Conservation (phyloP, 2,797 vertebrate genomes). For the Mallotus villosus region DNA sequence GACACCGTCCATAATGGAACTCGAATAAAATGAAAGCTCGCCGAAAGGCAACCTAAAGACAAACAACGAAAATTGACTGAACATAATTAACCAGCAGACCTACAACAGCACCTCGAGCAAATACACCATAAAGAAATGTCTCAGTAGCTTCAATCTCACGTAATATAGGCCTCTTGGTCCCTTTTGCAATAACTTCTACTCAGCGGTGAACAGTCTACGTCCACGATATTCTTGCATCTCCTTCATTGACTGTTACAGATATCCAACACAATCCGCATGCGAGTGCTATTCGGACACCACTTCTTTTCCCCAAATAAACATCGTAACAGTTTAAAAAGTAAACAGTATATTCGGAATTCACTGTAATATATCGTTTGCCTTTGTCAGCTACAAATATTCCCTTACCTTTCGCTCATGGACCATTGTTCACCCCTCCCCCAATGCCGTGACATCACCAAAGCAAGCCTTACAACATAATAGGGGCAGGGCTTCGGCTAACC, state of each 20-base stretch:
- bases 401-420: constrained; percentile 91
- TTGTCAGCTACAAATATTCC: constrained; percentile 84
- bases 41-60: background rate
- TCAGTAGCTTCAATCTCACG: constrained; percentile 32
- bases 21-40: background rate
- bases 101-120: background rate
- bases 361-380: constrained; percentile 72
- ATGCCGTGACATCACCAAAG: constrained; percentile 86
- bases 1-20: constrained; percentile 21
- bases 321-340: constrained; percentile 20
- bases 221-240: constrained; percentile 29
- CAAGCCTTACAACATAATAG: constrained; percentile 79
- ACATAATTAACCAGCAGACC: background rate
- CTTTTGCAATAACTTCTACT: constrained; percentile 59
- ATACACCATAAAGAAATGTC: constrained; percentile 34
- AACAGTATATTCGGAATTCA: constrained; percentile 34
- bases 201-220: constrained; percentile 29
- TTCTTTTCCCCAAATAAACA: constrained; percentile 23
- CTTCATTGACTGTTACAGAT: constrained; percentile 35
- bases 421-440: constrained; percentile 78
- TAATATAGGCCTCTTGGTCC: constrained; percentile 46
- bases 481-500: constrained; percentile 51
- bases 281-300: constrained; percentile 29
- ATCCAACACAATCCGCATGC: constrained; percentile 26
- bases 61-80: background rate